phyloP scores from a whole-genome alignment of 2,888 invertebrate genomes.

The Epistrophe eligans region DNA sequence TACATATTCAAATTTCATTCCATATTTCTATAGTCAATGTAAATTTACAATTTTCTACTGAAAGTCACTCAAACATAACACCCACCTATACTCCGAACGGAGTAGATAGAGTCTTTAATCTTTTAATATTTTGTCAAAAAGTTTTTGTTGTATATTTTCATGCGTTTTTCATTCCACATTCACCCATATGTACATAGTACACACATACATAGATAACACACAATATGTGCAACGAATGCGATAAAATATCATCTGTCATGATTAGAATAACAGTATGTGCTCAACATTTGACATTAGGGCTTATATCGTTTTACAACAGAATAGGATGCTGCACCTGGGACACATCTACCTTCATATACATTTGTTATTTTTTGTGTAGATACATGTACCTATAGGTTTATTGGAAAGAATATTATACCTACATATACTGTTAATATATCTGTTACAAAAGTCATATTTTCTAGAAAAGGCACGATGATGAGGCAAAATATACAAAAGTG shows the following conservation, averaged over 20 bases:
- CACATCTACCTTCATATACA: neutral
- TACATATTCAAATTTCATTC: constrained; percentile 56
- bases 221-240: constrained; percentile 57
- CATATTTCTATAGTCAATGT: neutral
- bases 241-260: constrained; percentile 69
- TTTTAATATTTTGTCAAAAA: constrained; percentile 40
- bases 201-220: too few relatives aligned
- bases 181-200: neutral
- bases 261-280: constrained; percentile 62
- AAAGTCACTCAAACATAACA: neutral
- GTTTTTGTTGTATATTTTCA: neutral
- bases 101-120: constrained; percentile 8
- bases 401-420: neutral
- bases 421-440: neutral
- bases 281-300: constrained; percentile 69
- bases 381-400: neutral
- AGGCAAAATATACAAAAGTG: neutral
- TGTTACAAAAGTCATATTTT: constrained; percentile 43
- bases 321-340: constrained; percentile 39
- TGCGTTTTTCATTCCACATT: neutral
- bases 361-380: neutral
- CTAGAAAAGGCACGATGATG: constrained; percentile 11
- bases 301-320: constrained; percentile 58
- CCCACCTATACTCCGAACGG: too few relatives aligned
- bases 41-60: neutral